Conservation (phyloP, 1,140 invertebrate genomes). For the Argopecten irradians region DNA sequence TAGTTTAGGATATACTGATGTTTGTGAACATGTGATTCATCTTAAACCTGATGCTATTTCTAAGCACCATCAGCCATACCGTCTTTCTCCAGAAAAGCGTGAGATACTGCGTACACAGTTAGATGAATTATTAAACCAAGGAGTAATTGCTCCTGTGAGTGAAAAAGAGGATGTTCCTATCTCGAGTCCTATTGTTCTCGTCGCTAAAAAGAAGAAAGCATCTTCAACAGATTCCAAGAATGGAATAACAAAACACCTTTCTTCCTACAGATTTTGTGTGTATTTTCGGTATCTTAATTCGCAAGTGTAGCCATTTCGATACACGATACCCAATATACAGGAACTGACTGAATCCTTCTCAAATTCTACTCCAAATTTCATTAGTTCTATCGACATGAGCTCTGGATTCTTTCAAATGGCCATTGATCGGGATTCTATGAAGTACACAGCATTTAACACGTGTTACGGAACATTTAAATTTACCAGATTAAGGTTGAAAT, state of each 20-base stretch:
- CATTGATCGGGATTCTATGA: neutral
- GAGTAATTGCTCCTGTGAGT: constrained; percentile 27
- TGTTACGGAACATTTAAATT: neutral
- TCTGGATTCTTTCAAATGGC: neutral
- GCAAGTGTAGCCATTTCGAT: neutral
- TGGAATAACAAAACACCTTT: neutral
- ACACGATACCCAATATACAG: neutral
- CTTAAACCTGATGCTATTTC: constrained; percentile 35
- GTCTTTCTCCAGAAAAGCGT: constrained; percentile 36
- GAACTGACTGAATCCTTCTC: neutral
- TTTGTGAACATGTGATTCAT: constrained; percentile 38
- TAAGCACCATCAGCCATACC: constrained; percentile 40
- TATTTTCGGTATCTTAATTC: neutral
- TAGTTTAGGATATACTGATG: neutral
- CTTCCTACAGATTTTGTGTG: neutral
- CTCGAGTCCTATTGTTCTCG: constrained; percentile 30
- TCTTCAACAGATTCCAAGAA: neutral
- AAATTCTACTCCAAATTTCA: neutral
- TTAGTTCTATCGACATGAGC: neutral
- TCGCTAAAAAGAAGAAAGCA: neutral
- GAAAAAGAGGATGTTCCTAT: constrained; percentile 34
- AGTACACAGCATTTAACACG: neutral
- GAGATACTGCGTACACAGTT: constrained; percentile 29
- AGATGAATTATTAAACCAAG: constrained; percentile 31
- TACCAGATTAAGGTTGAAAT: too few species aligned